Evolutionary conservation across 2,888 invertebrate genomes (phyloP).

Genomic region (Platycheirus albimanus): DNA sequence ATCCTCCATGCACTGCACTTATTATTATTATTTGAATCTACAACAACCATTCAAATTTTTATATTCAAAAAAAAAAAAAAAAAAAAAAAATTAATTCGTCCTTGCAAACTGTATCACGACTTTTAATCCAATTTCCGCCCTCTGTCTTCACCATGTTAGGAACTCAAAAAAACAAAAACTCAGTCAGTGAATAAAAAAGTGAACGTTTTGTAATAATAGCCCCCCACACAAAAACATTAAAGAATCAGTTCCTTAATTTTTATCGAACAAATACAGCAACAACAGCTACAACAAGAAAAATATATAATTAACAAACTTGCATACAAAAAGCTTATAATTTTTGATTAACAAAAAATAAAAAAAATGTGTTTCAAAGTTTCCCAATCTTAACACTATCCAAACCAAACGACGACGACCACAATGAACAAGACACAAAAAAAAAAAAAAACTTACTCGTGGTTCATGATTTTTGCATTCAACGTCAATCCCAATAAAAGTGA

Average conservation of each 20-base stretch:
- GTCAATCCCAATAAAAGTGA: conserved; percentile 53
- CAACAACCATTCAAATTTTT: conserved; percentile 21
- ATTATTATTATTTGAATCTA: neutral
- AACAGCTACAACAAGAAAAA: conserved; percentile 18
- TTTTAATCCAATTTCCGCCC: conserved; percentile 75
- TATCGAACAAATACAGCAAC: conserved; percentile 8
- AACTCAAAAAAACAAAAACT: too few relatives aligned
- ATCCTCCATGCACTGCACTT: conserved; percentile 25
- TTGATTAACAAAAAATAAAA: neutral
- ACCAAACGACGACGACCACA: conserved; percentile 31
- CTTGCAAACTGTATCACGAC: conserved; percentile 76
- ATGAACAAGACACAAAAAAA: conserved; percentile 21
- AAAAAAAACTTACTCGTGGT: conserved; percentile 15
- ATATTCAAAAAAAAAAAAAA: conserved; percentile 12
- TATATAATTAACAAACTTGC: conserved; percentile 57
- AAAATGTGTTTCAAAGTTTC: conserved; percentile 46
- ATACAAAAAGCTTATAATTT: conserved; percentile 49
- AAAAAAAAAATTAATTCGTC: conserved; percentile 74
- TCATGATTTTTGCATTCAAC: conserved; percentile 59
- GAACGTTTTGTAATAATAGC: conserved; percentile 61
- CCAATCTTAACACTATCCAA: conserved; percentile 56
- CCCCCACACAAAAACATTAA: too few relatives aligned
- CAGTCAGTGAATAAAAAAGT: too few relatives aligned
- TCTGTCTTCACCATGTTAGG: conserved; percentile 23
- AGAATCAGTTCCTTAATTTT: conserved; percentile 62